These are phyloP conservation scores for Psylliodes chrysocephalus DNA, from an alignment of 2,888 invertebrate species.

Conservation along the genomic window DNA sequence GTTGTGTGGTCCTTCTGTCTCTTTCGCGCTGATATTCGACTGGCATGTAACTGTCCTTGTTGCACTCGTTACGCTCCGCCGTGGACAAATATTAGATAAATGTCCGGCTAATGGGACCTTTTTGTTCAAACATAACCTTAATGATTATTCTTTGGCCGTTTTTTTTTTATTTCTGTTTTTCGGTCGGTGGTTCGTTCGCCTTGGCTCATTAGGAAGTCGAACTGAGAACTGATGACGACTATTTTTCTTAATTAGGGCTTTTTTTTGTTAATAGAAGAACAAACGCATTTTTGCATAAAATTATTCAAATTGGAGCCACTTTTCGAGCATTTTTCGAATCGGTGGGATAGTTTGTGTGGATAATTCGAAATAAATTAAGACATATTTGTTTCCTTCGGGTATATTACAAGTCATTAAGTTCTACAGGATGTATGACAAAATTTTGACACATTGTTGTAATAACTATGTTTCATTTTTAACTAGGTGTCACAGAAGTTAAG, in stretches of 20 bases:
- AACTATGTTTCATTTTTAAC: too few species aligned
- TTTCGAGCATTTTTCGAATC: slow-evolving; percentile 30
- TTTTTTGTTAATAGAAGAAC: slow-evolving; percentile 29
- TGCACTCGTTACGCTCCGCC: slow-evolving; percentile 57
- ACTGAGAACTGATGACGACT: too few species aligned
- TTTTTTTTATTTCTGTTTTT: slow-evolving; percentile 46
- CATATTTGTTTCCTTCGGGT: slow-evolving; percentile 13
- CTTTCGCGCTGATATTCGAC: slow-evolving; percentile 43
- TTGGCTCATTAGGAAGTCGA: slow-evolving; percentile 37
- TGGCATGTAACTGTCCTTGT: slow-evolving; percentile 47
- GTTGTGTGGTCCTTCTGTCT: slow-evolving; percentile 61
- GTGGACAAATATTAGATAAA: slow-evolving; percentile 65
- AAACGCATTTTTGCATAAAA: slow-evolving; percentile 35
- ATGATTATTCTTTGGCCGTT: slow-evolving; percentile 57
- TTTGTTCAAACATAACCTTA: slow-evolving; percentile 63
- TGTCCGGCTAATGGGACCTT: slow-evolving; percentile 62
- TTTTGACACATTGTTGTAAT: too few species aligned
- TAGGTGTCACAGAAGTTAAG: too few species aligned
- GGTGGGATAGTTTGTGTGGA: neutral
- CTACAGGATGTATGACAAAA: too few species aligned
- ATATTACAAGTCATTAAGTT: too few species aligned
- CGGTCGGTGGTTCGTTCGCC: slow-evolving; percentile 24
- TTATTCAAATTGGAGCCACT: slow-evolving; percentile 33
- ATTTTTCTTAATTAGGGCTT: slow-evolving; percentile 39
- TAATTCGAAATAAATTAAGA: slow-evolving; percentile 20